Conservation (phyloP, 2,113 vertebrate genomes). For the Eira barbara region DNA sequence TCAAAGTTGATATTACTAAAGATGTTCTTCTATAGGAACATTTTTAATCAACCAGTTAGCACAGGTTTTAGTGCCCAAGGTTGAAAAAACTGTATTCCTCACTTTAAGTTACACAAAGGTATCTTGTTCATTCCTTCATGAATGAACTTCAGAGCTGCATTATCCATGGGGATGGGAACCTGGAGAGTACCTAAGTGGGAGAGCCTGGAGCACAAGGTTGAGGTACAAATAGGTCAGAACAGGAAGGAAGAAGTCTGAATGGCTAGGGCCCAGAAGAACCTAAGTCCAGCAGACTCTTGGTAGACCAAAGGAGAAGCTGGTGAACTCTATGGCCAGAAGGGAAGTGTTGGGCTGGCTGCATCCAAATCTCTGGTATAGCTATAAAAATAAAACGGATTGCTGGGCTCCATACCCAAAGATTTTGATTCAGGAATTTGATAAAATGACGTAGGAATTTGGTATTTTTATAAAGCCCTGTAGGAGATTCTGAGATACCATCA, state of each 20-base stretch:
- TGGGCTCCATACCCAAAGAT: not conserved
- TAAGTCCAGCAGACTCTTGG: not conserved
- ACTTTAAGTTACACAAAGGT: not conserved
- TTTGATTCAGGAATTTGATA: not conserved
- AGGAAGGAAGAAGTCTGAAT: not conserved
- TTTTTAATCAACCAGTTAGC: not conserved
- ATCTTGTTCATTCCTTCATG: not conserved
- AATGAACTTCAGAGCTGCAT: not conserved
- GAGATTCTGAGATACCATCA: not conserved
- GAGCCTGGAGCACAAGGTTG: not conserved
- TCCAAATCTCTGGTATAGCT: not conserved
- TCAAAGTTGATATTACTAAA: not conserved
- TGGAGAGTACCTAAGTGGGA: not conserved
- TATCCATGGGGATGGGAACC: not conserved
- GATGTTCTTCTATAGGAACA: not conserved
- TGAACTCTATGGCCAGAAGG: not conserved
- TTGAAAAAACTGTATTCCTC: not conserved
- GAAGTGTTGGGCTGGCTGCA: not conserved
- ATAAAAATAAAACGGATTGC: not conserved
- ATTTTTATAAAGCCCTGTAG: not conserved
- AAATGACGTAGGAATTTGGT: not conserved
- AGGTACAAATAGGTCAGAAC: not conserved
- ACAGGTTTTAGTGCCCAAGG: not conserved
- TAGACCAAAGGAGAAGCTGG: not conserved
- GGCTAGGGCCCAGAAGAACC: not conserved